Conservation (phyloP, 2,888 invertebrate genomes). For the Scaptomyza caliginosa region DNA sequence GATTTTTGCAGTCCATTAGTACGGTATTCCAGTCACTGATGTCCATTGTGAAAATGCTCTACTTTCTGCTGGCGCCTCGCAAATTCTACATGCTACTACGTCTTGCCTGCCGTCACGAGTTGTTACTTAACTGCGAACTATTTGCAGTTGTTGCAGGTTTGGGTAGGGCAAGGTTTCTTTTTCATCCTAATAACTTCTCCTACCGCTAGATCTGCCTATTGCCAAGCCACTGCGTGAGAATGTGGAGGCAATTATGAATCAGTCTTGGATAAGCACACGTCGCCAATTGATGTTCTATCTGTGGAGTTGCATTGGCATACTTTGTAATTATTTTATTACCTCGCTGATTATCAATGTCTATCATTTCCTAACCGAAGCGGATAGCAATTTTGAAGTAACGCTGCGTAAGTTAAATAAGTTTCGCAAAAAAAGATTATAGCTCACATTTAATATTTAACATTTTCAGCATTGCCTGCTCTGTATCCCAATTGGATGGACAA, state of each 20-base stretch:
- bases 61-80: conserved; percentile 63
- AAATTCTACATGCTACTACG: conserved; percentile 61
- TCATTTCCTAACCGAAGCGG: conserved; percentile 31
- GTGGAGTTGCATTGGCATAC: conserved; percentile 45
- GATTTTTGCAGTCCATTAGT: conserved; percentile 54
- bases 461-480: conserved; percentile 64
- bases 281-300: conserved; percentile 70
- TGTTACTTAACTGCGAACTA: conserved; percentile 65
- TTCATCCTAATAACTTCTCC: neutral
- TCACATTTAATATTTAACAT: conserved; percentile 1
- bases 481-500: conserved; percentile 76
- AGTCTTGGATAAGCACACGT: conserved; percentile 65
- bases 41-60: conserved; percentile 66
- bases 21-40: conserved; percentile 60
- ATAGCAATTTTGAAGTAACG: conserved; percentile 42
- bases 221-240: conserved; percentile 49
- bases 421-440: too few relatives aligned
- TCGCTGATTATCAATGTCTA: conserved; percentile 64
- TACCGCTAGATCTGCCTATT: conserved; percentile 60
- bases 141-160: conserved; percentile 52
- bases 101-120: conserved; percentile 60
- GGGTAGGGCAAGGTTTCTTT: neutral
- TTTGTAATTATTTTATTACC: conserved; percentile 62
- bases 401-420: conserved; percentile 79
- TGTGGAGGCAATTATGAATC: conserved; percentile 59